Conservation (phyloP, 1,140 invertebrate species). For the Gryon sp. region DNA sequence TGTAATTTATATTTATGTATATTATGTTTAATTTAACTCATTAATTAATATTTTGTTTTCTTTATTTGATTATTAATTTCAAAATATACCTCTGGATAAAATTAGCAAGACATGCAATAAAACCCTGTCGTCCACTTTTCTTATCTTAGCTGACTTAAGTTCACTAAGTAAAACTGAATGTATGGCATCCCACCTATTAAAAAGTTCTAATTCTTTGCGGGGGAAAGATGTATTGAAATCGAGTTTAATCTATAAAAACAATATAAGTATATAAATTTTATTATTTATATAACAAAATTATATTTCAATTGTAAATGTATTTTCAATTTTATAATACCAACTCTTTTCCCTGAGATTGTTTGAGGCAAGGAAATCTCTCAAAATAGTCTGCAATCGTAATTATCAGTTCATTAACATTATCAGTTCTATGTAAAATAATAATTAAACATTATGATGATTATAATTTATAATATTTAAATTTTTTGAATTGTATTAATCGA, state of each 20-base stretch:
- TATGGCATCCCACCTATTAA: neutral
- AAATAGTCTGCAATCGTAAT: neutral
- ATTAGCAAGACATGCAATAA: neutral
- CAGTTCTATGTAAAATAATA: too few species aligned
- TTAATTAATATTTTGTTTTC: neutral
- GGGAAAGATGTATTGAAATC: neutral
- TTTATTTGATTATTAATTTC: too few species aligned
- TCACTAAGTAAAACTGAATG: neutral
- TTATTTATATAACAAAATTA: too few species aligned
- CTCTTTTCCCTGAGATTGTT: neutral
- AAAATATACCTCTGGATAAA: neutral
- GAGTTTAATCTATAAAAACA: neutral
- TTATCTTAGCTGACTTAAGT: neutral
- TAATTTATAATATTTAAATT: too few species aligned
- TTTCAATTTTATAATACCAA: constrained; percentile 1
- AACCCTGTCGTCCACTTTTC: neutral
- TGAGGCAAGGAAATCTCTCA: constrained; percentile 3
- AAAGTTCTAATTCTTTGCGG: neutral
- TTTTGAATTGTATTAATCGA: too few species aligned
- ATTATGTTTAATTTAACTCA: too few species aligned
- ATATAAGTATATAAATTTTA: too few species aligned
- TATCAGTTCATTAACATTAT: too few species aligned
- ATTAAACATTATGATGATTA: too few species aligned
- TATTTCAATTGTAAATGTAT: too few species aligned
- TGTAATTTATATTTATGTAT: constrained; percentile 1